Evolutionary conservation across 2,797 vertebrate genomes (phyloP), one percentile per base, ranked within the genome.

Genomic region (Fundulus diaphanus): DNA sequence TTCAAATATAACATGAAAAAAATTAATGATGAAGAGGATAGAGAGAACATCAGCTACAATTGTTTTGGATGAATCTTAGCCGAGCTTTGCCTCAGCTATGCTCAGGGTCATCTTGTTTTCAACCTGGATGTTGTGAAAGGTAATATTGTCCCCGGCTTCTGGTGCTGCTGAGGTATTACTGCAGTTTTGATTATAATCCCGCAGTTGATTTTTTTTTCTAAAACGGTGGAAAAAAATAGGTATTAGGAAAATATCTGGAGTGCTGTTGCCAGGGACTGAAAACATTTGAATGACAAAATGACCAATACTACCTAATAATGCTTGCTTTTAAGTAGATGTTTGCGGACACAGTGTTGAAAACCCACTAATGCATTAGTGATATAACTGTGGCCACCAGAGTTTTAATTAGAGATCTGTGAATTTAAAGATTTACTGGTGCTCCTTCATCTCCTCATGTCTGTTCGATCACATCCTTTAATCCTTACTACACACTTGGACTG

Each of bases 331-430:
- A 5, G 37, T n/a, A 27, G 12, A 27, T 37, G n/a, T 35, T 15
- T 35, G 48, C 35, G 16, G 29, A 33, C 48, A 52, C 31, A 29
- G 5, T 6, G n/a, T 3, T 12, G 57, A 24, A 71, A 68, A 71
- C 72, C 3, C 4, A 37, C 35, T 33, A 3, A 85, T 35, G 70
- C 37, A 79, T 40, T 63, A 61, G 40, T 37, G 37, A 27, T 49
- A 27, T 63, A 76, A 77, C 44, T 77, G 56, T 71, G 69, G 48
- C 63, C 65, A 33, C 54, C 6, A 37, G n/a, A 68, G 52, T 48
- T 68, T 68, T 70, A 7, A 74, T 35, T 22, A n/a, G 20, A 76
- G 31, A 63, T 67, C 71, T 74, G 44, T 76, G 70, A 79, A 73
- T 73, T n/a, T 54, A 11, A 82, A 76, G 22, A 61, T 35, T 67